These are phyloP conservation scores for Latheticus oryzae DNA, from an alignment of 2,888 invertebrate genomes.

Conservation along the genomic window DNA sequence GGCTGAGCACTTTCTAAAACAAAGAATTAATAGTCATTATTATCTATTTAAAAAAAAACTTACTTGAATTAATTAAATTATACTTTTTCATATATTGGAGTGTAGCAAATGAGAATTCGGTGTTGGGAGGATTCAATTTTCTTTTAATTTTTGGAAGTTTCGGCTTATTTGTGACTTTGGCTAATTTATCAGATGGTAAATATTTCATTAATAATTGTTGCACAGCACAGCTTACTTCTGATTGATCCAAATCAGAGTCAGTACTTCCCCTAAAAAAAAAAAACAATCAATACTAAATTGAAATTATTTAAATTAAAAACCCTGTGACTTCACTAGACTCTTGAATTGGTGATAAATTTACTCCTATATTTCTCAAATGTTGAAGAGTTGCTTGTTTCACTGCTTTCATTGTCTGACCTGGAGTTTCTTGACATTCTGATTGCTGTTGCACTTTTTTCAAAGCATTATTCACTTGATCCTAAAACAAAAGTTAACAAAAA, in stretches of 20 bases:
- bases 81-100: slow-evolving; percentile 78
- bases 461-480: slow-evolving; percentile 70
- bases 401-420: slow-evolving; percentile 56
- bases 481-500: slow-evolving; percentile 39
- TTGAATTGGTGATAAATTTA: slow-evolving; percentile 53
- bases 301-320: too few relatives aligned
- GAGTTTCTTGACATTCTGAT: slow-evolving; percentile 7
- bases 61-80: slow-evolving; percentile 63
- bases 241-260: slow-evolving; percentile 49
- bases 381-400: slow-evolving; percentile 62
- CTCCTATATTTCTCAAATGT: slow-evolving; percentile 61
- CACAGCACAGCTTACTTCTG: slow-evolving; percentile 69
- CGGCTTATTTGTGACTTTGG: slow-evolving; percentile 53
- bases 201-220: slow-evolving; percentile 70
- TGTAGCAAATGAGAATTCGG: slow-evolving; percentile 78
- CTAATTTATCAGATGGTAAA: slow-evolving; percentile 67
- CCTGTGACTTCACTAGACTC: slow-evolving; percentile 41
- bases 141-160: slow-evolving; percentile 15
- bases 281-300: slow-evolving; percentile 6
- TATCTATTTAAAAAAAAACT: slow-evolving; percentile 1
- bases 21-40: too few relatives aligned
- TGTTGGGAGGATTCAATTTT: slow-evolving; percentile 44
- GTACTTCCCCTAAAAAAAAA: slow-evolving; percentile 25
- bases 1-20: background rate
- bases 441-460: slow-evolving; percentile 65